phyloP scores from a whole-genome alignment of 2,888 invertebrate species.

The Alitta virens region DNA sequence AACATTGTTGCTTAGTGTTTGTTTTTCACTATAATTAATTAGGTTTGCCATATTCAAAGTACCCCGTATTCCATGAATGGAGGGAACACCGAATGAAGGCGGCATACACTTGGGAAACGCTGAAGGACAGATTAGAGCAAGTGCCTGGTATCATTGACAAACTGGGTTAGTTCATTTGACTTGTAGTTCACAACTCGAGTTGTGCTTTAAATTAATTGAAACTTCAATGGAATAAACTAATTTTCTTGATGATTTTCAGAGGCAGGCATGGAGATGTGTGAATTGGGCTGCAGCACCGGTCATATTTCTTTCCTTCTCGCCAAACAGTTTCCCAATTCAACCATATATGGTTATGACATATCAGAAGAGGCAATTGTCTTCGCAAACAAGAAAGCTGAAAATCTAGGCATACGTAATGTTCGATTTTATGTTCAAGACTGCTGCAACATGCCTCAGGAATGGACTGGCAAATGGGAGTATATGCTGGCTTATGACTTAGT shows the following conservation, averaged over 20 bases:
- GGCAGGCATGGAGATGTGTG: slow-evolving; percentile 3
- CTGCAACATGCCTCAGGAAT: slow-evolving; percentile 5
- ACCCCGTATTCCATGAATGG: too few species aligned
- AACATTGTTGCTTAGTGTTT: too few species aligned
- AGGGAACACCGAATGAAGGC: too few species aligned
- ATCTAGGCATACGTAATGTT: not conserved
- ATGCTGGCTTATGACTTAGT: slow-evolving; percentile 3
- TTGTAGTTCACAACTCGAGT: too few species aligned
- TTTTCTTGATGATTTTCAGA: slow-evolving; percentile 3
- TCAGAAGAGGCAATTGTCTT: slow-evolving; percentile 2
- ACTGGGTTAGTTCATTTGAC: too few species aligned
- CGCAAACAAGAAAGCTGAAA: not conserved
- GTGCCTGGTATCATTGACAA: too few species aligned
- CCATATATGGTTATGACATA: not conserved
- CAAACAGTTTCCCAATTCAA: slow-evolving; percentile 1
- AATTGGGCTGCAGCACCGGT: slow-evolving; percentile 9
- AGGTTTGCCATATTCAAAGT: too few species aligned
- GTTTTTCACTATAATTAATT: too few species aligned
- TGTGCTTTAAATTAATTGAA: too few species aligned
- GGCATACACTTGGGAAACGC: too few species aligned
- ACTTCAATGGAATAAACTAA: too few species aligned
- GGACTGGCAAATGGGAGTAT: slow-evolving; percentile 2
- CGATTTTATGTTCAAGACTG: slow-evolving; percentile 4
- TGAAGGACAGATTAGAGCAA: too few species aligned
- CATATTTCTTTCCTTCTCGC: not conserved